Base-by-base conservation (phyloP, 1,140 invertebrate genomes). In the Drosophila ogumai region DNA sequence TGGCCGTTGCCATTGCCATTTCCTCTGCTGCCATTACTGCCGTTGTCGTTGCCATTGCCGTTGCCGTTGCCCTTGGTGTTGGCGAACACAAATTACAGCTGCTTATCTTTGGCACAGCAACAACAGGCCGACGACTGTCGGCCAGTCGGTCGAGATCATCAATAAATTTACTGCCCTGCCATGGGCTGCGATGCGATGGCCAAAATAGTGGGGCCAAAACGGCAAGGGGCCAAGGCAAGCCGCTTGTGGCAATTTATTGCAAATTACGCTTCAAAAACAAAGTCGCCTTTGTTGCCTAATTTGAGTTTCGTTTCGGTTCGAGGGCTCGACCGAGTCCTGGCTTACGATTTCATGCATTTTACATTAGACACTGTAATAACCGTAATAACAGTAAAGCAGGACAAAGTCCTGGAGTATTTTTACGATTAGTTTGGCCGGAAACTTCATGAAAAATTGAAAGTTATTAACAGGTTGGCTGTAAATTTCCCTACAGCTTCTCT, bases 241-340 rank as follows among this genome's bases (percentile, higher is more conserved):
- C 71, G 81, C 81, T 66, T 54, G 61, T 69, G 81, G 81, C 81
- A 90, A 90, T 90, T 90, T 90, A 90, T 90, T 90, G 85, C 85
- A 90, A 90, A 90, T 90, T 85, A 90, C 69, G 81, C 85, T 88
- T 87, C 84, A 81, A 87, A 88, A 87, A 77, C 85, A 87, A 88
- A 81, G 73, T 78, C 80, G 75, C 65, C 52, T 79, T 71, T 74
- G 64, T 80, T 77, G 84, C 60, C 84, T 84, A 88, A 87, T 87
- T 87, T 87, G 80, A 59, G 71, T 78, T 69, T 67, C 61, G 75
- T 61, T 77, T 66, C 41, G 65, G 31, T 76, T 57, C 49, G 54
- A 54, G 57, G 56, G 22, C 32, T 69, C n/a, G 25, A 50, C 6
- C 12, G 6, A 31, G 47, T 60, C 36, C 40, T 60, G 58, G 38